Conservation (phyloP, 2,888 invertebrate species). For the Dioctria linearis region DNA sequence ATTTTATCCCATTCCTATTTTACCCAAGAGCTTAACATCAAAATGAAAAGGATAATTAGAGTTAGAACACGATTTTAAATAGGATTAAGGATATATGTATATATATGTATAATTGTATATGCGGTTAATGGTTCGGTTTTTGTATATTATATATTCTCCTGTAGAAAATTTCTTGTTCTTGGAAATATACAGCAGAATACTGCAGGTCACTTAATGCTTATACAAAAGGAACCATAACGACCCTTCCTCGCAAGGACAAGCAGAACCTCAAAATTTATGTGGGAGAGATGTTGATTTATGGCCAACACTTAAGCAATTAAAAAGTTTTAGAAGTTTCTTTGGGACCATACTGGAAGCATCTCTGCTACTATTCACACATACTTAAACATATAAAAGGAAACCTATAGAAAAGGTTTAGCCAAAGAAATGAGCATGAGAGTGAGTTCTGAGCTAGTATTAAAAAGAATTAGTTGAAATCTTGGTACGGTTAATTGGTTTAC, state of each 20-base stretch:
- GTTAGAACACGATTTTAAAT: not conserved
- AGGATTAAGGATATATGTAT: conserved; percentile 17
- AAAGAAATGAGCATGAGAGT: not conserved
- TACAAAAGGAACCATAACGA: conserved; percentile 44
- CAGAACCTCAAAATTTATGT: conserved; percentile 43
- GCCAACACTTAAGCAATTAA: conserved; percentile 50
- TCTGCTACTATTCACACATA: not conserved
- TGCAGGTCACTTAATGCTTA: conserved; percentile 8
- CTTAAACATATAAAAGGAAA: not conserved
- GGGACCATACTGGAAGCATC: conserved; percentile 21
- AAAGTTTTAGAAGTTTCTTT: conserved; percentile 47
- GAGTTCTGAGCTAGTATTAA: not conserved
- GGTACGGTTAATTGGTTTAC: conserved; percentile 33
- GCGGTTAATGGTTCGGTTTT: conserved; percentile 14
- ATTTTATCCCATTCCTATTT: no score
- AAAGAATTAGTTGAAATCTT: conserved; percentile 13
- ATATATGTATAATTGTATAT: not conserved
- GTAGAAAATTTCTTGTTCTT: conserved; percentile 10
- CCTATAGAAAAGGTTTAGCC: not conserved
- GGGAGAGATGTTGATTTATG: conserved; percentile 40
- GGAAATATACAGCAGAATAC: not conserved
- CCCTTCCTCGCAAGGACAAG: conserved; percentile 34
- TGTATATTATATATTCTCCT: not conserved
- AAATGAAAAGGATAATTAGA: no score
- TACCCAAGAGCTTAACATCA: no score